Conservation (phyloP, 2,113 vertebrate species). For the Plectropomus leopardus region DNA sequence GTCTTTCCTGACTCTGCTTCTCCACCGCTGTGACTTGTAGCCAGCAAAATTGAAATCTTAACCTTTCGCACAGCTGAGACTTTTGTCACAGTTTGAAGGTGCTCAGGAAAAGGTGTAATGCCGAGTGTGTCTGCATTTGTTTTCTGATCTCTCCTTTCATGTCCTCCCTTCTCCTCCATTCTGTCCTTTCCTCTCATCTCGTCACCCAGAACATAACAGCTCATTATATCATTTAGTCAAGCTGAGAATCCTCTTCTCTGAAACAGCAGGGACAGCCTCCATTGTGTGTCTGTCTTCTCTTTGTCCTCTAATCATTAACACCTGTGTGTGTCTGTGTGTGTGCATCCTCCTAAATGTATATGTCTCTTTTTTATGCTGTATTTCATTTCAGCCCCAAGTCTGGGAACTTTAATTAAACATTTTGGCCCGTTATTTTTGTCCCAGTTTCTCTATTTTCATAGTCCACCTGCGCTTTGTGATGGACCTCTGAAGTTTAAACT, state of each 20-base stretch:
- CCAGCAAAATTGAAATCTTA: slow-evolving; percentile 76
- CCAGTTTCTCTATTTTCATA: slow-evolving; percentile 26
- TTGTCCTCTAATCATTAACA: slow-evolving; percentile 79
- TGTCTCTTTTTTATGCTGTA: slow-evolving; percentile 13
- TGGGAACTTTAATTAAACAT: background rate
- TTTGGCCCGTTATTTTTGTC: background rate
- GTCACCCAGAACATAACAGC: slow-evolving; percentile 76
- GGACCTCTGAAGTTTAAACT: slow-evolving; percentile 50
- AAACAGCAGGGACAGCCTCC: slow-evolving; percentile 76
- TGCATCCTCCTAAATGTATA: background rate
- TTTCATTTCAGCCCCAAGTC: background rate
- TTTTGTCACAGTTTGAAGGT: slow-evolving; percentile 79
- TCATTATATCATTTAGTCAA: slow-evolving; percentile 81
- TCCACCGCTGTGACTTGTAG: slow-evolving; percentile 57
- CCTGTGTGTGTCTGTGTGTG: slow-evolving; percentile 22
- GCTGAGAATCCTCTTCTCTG: slow-evolving; percentile 74
- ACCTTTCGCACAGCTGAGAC: slow-evolving; percentile 82
- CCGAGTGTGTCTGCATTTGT: slow-evolving; percentile 42
- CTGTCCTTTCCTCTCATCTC: slow-evolving; percentile 74
- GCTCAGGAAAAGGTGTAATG: slow-evolving; percentile 34
- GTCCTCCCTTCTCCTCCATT: slow-evolving; percentile 62
- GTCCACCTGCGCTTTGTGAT: slow-evolving; percentile 29
- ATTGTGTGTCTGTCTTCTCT: slow-evolving; percentile 69
- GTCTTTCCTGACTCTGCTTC: slow-evolving; percentile 34
- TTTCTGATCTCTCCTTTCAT: slow-evolving; percentile 46